Percentiles rank a stretch among this genome's conserved stretches.
These are phyloP conservation scores for Hyles lineata DNA, from an alignment of 2,888 invertebrate genomes.

Conservation along the genomic window DNA sequence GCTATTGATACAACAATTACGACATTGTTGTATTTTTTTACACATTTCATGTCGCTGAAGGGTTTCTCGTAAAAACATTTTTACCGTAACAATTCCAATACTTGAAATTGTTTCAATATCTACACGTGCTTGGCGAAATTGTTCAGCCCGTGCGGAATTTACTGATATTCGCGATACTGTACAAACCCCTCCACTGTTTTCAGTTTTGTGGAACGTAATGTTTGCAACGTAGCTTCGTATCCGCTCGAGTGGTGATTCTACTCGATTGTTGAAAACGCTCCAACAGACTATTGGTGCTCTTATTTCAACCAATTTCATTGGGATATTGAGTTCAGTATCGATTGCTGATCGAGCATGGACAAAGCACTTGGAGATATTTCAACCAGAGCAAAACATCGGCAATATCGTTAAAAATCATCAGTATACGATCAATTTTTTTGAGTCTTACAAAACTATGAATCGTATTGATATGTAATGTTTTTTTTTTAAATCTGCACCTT, in stretches of 20 bases:
- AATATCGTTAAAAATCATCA: too few relatives aligned
- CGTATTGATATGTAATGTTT: too few relatives aligned
- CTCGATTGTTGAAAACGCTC: conserved; percentile 2
- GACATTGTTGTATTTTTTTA: too few relatives aligned
- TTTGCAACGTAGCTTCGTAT: not conserved
- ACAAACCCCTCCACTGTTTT: conserved; percentile 6
- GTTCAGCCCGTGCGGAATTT: too few relatives aligned
- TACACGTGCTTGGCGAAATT: not conserved
- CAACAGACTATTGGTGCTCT: not conserved
- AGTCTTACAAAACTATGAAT: too few relatives aligned
- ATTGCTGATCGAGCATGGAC: not conserved
- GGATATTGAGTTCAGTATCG: not conserved
- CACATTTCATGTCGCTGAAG: too few relatives aligned
- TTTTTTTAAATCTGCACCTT: too few relatives aligned
- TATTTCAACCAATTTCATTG: not conserved
- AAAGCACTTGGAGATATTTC: too few relatives aligned
- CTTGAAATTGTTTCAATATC: not conserved
- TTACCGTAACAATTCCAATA: not conserved
- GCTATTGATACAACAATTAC: too few relatives aligned
- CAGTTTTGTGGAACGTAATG: not conserved
- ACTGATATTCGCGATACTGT: not conserved
- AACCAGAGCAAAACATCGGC: too few relatives aligned
- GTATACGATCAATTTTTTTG: too few relatives aligned
- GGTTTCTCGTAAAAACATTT: too few relatives aligned
- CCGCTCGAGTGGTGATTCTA: conserved; percentile 3